These are phyloP conservation scores for Bemisia tabaci DNA, from an alignment of 1,140 invertebrate species.

Conservation along the genomic window DNA sequence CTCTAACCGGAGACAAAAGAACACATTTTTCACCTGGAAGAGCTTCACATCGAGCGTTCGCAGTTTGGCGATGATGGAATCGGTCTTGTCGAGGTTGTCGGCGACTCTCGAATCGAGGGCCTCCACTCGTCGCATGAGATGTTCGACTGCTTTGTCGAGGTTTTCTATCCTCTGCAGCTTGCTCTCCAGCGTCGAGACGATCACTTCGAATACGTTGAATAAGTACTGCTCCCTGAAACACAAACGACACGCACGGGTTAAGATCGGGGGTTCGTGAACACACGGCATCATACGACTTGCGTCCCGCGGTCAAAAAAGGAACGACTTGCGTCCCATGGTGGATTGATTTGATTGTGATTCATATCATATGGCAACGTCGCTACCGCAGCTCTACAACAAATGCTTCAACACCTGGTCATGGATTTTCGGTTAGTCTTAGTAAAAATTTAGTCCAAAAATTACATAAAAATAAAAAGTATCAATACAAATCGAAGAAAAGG, in stretches of 20 bases:
- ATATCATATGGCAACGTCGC: too few relatives aligned
- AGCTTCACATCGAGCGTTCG: conserved; percentile 54
- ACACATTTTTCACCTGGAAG: too few relatives aligned
- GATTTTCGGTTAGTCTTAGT: too few relatives aligned
- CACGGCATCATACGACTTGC: background rate
- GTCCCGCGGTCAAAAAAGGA: too few relatives aligned
- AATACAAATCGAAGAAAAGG: too few relatives aligned
- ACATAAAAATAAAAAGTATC: too few relatives aligned
- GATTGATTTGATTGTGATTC: background rate
- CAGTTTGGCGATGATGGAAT: conserved; percentile 59
- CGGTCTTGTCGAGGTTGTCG: conserved; percentile 70
- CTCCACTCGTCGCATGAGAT: conserved; percentile 68
- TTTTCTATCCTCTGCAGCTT: conserved; percentile 76
- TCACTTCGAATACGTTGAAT: conserved; percentile 75
- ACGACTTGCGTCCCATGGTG: too few relatives aligned
- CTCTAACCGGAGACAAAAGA: too few relatives aligned
- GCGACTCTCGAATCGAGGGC: conserved; percentile 60
- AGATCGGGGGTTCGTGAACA: conserved; percentile 8
- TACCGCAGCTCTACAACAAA: too few relatives aligned
- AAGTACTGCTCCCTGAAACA: conserved; percentile 73
- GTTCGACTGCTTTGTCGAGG: conserved; percentile 69
- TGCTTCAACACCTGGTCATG: too few relatives aligned
- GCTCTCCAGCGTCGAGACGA: conserved; percentile 70
- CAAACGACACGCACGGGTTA: too few relatives aligned
- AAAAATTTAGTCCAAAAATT: too few relatives aligned